phyloP scores from a whole-genome alignment of 2,888 invertebrate genomes.

The Euzophera pinguis region DNA sequence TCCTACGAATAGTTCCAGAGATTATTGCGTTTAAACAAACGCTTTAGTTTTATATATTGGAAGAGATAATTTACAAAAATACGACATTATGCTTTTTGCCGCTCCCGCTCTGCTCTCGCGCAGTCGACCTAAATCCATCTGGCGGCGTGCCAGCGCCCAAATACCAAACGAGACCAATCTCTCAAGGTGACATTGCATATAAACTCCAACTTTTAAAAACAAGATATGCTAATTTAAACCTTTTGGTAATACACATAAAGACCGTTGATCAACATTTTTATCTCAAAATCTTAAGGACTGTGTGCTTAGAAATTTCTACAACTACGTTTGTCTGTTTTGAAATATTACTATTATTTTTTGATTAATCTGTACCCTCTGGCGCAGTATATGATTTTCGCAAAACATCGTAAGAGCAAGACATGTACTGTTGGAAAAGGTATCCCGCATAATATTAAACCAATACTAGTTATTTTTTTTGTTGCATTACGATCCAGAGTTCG shows the following conservation, averaged over 20 bases:
- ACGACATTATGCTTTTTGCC: conserved; percentile 10
- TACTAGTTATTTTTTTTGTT: too few relatives aligned
- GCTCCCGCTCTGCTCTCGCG: conserved; percentile 21
- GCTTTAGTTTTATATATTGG: not conserved
- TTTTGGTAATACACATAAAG: not conserved
- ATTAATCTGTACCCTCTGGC: too few relatives aligned
- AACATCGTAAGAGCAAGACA: too few relatives aligned
- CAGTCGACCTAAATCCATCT: conserved; percentile 56
- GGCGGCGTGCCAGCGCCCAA: conserved; percentile 58
- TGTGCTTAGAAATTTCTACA: too few relatives aligned
- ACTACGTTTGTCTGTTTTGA: too few relatives aligned
- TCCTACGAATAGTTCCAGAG: too few relatives aligned
- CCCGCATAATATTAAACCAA: too few relatives aligned
- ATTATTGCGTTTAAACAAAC: not conserved
- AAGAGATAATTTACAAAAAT: not conserved
- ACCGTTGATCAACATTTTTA: not conserved
- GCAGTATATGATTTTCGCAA: too few relatives aligned
- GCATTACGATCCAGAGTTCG: too few relatives aligned
- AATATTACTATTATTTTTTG: too few relatives aligned
- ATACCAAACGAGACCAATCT: conserved; percentile 46
- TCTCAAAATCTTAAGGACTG: not conserved
- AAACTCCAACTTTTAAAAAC: conserved; percentile 1
- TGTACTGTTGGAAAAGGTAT: too few relatives aligned
- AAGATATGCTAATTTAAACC: conserved; percentile 3
- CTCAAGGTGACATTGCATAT: conserved; percentile 60